Base-by-base conservation (phyloP, 2,888 invertebrate species). In the Trichacis sp. region DNA sequence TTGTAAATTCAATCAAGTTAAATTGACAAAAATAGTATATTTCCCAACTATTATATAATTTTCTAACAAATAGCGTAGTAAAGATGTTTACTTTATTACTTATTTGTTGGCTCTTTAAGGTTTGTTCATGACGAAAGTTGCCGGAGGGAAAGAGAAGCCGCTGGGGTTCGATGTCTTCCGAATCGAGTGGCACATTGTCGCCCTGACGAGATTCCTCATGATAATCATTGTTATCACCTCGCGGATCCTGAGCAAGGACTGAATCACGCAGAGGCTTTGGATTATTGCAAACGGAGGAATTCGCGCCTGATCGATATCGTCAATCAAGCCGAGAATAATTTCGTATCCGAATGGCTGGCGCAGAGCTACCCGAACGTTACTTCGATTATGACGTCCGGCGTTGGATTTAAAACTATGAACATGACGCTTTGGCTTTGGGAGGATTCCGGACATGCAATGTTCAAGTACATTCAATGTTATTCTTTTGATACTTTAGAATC, bases 281-380 rank as follows among this genome's bases (percentile, higher is more conserved):
- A 80, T 1, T 84, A 85, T 50, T 88, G 88, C 69, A 70, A 77
- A 14, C 62, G 68, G 62, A 82, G 73, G 68, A 84, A 84, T n/a
- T 84, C 87, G 0, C 79, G 83, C 38, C 79, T 89, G 30, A 73
- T 87, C 8, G 85, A 85, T 59, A 82, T 89, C 52, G 79, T 83
- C 29, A 83, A 81, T n/a, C 84, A 87, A 77, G 78, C 78, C 30
- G 88, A 89, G 74, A 88, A 86, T 73, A 84, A 89, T 75, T 88
- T 88, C 71, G 67, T 89, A 15, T 88, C 88, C 8, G 87, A 87
- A 68, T 84, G 86, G 83, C 72, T 89, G 53, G 64, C 85, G 42
- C 79, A 81, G 29, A 74, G 56, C 17, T 71, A 83, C 55, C 84
- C 85, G 14, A 71, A 79, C 36, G 80, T 84, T 1, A 71, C 74